Conservation (phyloP, 2,113 vertebrate genomes). For the Platysternon megacephalum region DNA sequence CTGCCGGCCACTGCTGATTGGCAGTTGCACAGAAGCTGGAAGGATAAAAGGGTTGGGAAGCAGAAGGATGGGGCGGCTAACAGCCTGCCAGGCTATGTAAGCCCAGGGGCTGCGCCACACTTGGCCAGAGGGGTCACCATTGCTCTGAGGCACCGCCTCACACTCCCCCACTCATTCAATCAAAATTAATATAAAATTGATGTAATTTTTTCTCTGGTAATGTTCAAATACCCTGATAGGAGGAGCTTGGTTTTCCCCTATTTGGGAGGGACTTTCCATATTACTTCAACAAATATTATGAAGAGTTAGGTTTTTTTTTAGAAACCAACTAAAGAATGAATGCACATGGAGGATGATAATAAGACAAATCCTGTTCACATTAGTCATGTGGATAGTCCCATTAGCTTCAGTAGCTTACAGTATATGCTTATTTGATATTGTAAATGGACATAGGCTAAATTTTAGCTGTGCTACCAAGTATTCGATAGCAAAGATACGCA, state of each 20-base stretch:
- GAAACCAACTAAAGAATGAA: background rate
- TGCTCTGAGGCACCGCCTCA: background rate
- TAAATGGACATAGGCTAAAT: background rate
- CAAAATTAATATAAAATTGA: background rate
- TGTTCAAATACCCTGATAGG: background rate
- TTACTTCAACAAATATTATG: background rate
- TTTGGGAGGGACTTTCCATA: background rate
- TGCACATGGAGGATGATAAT: background rate
- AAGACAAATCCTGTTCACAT: accelerated
- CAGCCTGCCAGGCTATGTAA: no score
- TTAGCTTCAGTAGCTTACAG: background rate
- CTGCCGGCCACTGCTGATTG: background rate
- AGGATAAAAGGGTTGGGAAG: background rate
- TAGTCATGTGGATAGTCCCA: background rate
- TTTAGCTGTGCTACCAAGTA: background rate
- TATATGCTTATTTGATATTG: background rate
- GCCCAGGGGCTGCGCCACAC: no score
- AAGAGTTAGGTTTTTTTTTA: background rate
- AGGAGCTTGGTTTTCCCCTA: background rate
- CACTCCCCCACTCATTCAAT: background rate
- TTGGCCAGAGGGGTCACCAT: no score
- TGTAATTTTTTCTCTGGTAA: background rate
- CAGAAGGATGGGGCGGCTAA: no score
- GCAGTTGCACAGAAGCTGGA: background rate
- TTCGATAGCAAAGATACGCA: background rate